Conservation (phyloP, 2,888 invertebrate genomes). For the Dolichopus griseipennis region DNA sequence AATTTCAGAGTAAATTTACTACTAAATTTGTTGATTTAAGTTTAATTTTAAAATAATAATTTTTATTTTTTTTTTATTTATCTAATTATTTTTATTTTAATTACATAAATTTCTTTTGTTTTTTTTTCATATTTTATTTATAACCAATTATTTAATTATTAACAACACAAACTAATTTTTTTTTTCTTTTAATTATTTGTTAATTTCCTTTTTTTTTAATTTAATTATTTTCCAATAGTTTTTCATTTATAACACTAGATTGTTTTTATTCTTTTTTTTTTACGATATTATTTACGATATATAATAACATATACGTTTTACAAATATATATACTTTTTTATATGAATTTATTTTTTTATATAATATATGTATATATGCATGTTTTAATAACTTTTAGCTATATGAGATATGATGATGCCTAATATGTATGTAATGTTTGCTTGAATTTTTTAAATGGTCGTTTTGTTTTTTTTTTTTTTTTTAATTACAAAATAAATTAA, state of each 20-base stretch:
- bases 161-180: constrained; percentile 1
- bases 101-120: not conserved
- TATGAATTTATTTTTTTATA: not conserved
- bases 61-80: not conserved
- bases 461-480: too few species aligned
- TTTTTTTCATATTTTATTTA: not conserved
- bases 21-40: not conserved
- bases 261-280: not conserved
- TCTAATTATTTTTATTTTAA: not conserved
- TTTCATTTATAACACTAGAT: not conserved
- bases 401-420: constrained; percentile 6
- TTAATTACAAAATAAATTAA: too few species aligned
- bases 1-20: not conserved
- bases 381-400: not conserved
- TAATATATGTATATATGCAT: not conserved
- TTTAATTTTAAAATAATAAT: too few species aligned
- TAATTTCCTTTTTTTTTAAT: not conserved
- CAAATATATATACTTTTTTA: not conserved
- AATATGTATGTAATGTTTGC: not conserved
- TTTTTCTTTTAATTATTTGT: not conserved
- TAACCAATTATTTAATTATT: not conserved
- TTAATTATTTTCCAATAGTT: not conserved
- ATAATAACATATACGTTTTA: not conserved
- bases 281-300: not conserved
- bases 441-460: not conserved